Conservation (phyloP, 2,888 invertebrate genomes). For the Epinotia ramella region DNA sequence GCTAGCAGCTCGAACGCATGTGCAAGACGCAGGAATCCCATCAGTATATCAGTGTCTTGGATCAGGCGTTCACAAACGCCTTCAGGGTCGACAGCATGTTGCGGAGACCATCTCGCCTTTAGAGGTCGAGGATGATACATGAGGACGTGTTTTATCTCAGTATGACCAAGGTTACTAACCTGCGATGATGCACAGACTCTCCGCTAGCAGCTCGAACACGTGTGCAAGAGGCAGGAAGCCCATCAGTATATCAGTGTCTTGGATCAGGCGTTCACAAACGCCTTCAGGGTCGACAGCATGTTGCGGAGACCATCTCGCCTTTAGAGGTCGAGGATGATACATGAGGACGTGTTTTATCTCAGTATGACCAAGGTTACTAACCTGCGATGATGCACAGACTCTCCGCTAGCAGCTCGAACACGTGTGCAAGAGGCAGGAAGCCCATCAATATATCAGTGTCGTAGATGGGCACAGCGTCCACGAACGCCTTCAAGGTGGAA, state of each 20-base stretch:
- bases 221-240: conserved; percentile 99
- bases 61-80: no score
- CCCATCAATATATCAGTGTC: conserved; percentile 95
- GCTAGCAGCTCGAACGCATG: conserved; percentile 98
- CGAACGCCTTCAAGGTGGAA: conserved; percentile 92
- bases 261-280: conserved; percentile 92
- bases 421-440: conserved; percentile 98
- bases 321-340: conserved; percentile 63
- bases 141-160: no score
- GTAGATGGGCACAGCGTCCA: conserved; percentile 90
- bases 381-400: conserved; percentile 93
- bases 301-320: conserved; percentile 73
- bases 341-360: no score
- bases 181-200: conserved; percentile 94
- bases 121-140: no score
- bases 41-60: no score
- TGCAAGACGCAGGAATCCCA: conserved; percentile 93
- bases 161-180: no score
- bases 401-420: conserved; percentile 97
- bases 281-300: conserved; percentile 84
- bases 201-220: conserved; percentile 98
- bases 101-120: no score
- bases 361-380: conserved; percentile 68
- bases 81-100: no score
- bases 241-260: conserved; percentile 92